A percentile compares a stretch with the other conserved stretches of the same genome.
Evolutionary conservation across 1,140 invertebrate genomes (phyloP).

Genomic region (Meloidogyne floridensis): DNA sequence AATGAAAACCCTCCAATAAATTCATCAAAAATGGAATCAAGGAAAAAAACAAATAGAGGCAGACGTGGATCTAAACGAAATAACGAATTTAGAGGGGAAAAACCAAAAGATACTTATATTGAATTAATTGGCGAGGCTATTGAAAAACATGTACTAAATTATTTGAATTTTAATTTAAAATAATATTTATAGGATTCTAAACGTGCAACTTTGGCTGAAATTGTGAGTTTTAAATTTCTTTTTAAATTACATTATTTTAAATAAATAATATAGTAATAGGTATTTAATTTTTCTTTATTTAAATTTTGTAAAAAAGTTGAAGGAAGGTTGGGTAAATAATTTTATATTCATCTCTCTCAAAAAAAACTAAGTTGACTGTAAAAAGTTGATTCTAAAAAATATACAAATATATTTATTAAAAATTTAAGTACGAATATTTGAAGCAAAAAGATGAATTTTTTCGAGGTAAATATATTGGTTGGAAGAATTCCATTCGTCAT

Average conservation of each 20-base stretch:
- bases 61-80: constrained; percentile 8
- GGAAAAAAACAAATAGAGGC: not conserved
- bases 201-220: constrained; percentile 39
- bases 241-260: no score
- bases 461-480: constrained; percentile 86
- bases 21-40: not conserved
- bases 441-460: constrained; percentile 79
- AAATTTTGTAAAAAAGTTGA: no score
- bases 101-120: constrained; percentile 40
- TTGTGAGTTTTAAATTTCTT: constrained; percentile 7
- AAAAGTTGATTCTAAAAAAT: not conserved
- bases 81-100: constrained; percentile 27
- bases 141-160: constrained; percentile 4
- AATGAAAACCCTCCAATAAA: not conserved
- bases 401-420: not conserved
- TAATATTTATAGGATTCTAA: constrained; percentile 29
- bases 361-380: not conserved
- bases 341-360: not conserved
- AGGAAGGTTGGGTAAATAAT: no score
- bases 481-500: constrained; percentile 97
- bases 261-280: no score
- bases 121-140: constrained; percentile 37
- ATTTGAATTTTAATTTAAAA: not conserved
- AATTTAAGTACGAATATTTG: constrained; percentile 41
- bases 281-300: no score